Evolutionary conservation across 2,113 vertebrate genomes (phyloP).

Genomic region (Ceuthmochares aereus): DNA sequence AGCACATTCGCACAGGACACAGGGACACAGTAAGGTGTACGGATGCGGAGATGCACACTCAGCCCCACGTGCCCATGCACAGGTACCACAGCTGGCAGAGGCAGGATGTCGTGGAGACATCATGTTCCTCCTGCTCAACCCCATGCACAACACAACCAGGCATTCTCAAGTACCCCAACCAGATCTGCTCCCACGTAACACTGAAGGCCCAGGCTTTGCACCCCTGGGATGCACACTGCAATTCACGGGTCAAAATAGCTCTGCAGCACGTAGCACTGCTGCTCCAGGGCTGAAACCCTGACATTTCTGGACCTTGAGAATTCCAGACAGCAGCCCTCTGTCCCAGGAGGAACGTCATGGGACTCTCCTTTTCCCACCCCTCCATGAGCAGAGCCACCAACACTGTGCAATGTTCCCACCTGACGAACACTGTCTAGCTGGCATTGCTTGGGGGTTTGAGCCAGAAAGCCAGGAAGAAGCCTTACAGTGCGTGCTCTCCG

Average conservation of each 20-base stretch:
- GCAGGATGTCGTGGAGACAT: neutral
- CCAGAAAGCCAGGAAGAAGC: neutral
- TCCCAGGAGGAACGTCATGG: neutral
- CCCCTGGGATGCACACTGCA: neutral
- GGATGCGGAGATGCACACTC: neutral
- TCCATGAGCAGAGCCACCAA: neutral
- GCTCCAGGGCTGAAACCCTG: neutral
- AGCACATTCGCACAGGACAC: rapidly evolving
- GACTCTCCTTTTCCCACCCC: neutral
- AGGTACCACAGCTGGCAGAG: neutral
- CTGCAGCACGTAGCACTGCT: neutral
- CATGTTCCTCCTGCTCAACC: neutral
- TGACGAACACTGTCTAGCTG: neutral
- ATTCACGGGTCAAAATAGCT: neutral
- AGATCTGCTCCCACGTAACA: rapidly evolving
- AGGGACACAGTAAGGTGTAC: neutral
- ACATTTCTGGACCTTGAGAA: neutral
- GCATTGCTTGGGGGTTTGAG: neutral
- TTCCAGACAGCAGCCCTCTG: neutral
- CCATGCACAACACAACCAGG: neutral
- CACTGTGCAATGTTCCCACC: neutral
- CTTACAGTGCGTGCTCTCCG: rapidly evolving
- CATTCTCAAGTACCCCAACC: neutral
- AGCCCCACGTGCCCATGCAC: rapidly evolving
- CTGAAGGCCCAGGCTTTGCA: neutral